These are phyloP conservation scores for Lanistes nyassanus DNA, from an alignment of 1,140 invertebrate genomes.

Conservation along the genomic window DNA sequence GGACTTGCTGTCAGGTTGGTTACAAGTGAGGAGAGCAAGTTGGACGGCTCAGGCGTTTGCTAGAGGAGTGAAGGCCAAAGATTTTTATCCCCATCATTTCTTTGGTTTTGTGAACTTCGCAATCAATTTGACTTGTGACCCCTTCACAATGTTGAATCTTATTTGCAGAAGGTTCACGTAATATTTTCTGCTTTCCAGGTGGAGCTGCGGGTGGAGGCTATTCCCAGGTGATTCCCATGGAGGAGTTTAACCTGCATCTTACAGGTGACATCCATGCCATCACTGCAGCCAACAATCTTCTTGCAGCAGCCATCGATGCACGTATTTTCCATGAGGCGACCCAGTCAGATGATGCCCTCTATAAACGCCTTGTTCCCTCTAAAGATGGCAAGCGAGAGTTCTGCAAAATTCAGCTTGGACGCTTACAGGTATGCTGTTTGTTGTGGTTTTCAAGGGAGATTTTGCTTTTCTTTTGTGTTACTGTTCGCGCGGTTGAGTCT, in stretches of 20 bases:
- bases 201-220: constrained; percentile 96
- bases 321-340: constrained; percentile 95
- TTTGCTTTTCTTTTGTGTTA: too few relatives aligned
- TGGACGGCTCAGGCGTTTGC: too few relatives aligned
- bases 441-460: too few relatives aligned
- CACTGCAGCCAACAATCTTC: constrained; percentile 95
- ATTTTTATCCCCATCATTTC: too few relatives aligned
- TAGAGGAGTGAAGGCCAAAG: too few relatives aligned
- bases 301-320: constrained; percentile 88
- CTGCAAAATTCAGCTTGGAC: constrained; percentile 81
- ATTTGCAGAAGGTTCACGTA: background rate
- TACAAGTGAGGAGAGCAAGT: background rate
- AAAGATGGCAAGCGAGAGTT: constrained; percentile 82
- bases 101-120: too few relatives aligned
- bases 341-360: constrained; percentile 88
- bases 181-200: constrained; percentile 67
- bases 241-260: constrained; percentile 98
- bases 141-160: background rate
- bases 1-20: background rate
- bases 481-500: too few relatives aligned
- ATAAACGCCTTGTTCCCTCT: constrained; percentile 85
- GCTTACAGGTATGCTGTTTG: constrained; percentile 70
- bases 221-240: constrained; percentile 97
- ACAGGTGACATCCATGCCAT: constrained; percentile 99
- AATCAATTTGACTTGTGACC: background rate